Evolutionary conservation across 2,113 vertebrate genomes (phyloP).

Genomic region (Microcebus murinus): DNA sequence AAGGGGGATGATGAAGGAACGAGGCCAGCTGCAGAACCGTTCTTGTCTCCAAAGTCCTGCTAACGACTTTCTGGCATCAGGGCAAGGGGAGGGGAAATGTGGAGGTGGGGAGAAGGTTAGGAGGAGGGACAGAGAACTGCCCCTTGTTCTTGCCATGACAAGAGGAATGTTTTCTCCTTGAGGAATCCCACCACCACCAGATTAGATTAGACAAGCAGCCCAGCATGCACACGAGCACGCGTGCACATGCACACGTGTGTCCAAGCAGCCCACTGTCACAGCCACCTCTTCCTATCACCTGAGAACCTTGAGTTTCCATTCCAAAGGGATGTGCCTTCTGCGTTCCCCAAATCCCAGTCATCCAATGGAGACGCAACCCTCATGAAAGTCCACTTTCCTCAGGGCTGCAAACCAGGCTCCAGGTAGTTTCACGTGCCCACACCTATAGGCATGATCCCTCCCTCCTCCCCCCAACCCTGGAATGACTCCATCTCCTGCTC

Average conservation of each 20-base stretch:
- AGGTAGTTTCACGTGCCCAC: background rate
- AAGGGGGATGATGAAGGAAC: slow-evolving; percentile 33
- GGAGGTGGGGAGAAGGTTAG: too few species aligned
- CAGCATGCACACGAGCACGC: slow-evolving; percentile 72
- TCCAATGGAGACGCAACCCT: slow-evolving; percentile 2
- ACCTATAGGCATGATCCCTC: slow-evolving; percentile 6
- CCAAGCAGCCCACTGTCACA: slow-evolving; percentile 60
- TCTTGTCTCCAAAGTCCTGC: slow-evolving; percentile 55
- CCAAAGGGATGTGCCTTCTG: slow-evolving; percentile 50
- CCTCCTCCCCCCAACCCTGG: slow-evolving; percentile 21
- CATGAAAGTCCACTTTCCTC: slow-evolving; percentile 23
- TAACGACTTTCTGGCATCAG: background rate
- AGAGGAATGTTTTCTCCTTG: slow-evolving; percentile 63
- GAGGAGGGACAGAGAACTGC: background rate
- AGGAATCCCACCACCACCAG: slow-evolving; percentile 30
- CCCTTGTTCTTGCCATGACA: slow-evolving; percentile 59
- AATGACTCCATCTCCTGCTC: slow-evolving; percentile 48
- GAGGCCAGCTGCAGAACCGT: slow-evolving; percentile 51
- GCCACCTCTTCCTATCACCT: slow-evolving; percentile 55
- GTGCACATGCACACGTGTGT: slow-evolving; percentile 62
- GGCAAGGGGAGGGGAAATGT: background rate
- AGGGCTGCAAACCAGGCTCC: background rate
- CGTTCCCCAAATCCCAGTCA: slow-evolving; percentile 24
- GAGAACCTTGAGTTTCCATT: slow-evolving; percentile 51
- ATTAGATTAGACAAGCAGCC: slow-evolving; percentile 61